A percentile compares a stretch with the other conserved stretches of the same genome.
These are phyloP conservation scores for Chionodraco myersi DNA, from an alignment of 2,113 vertebrate genomes.

Conservation along the genomic window DNA sequence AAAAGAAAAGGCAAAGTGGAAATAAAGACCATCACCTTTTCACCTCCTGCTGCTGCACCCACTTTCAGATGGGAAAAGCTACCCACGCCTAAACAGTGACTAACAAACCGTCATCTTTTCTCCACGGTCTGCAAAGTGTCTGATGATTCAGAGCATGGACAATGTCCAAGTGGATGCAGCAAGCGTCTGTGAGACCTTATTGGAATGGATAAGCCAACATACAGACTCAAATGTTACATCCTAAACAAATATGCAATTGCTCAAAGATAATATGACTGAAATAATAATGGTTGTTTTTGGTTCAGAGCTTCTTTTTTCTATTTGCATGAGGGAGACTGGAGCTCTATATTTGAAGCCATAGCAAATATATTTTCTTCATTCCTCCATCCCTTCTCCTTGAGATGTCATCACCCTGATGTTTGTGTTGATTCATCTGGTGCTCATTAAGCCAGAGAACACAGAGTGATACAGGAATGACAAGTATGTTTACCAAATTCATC, in stretches of 20 bases:
- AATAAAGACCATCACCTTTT: conserved; percentile 24
- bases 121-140: conserved; percentile 41
- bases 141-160: conserved; percentile 62
- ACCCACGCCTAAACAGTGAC: conserved; percentile 61
- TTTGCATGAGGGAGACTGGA: neutral
- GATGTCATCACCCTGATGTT: conserved; percentile 3
- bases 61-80: conserved; percentile 22
- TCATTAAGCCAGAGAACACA: neutral
- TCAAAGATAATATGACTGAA: neutral
- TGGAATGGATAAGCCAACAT: conserved; percentile 11
- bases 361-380: conserved; percentile 3
- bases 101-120: conserved; percentile 49
- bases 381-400: neutral
- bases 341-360: neutral
- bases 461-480: conserved; percentile 2
- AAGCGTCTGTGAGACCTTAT: conserved; percentile 25
- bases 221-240: neutral
- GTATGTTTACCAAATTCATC: neutral
- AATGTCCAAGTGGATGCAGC: conserved; percentile 38
- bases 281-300: neutral
- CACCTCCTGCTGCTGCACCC: conserved; percentile 54
- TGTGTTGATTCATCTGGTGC: neutral
- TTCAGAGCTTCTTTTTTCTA: neutral
- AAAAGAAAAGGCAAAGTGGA: neutral
- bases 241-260: neutral